These are phyloP conservation scores for Tetheella fluctuosa DNA, from an alignment of 2,888 invertebrate genomes.

Conservation along the genomic window DNA sequence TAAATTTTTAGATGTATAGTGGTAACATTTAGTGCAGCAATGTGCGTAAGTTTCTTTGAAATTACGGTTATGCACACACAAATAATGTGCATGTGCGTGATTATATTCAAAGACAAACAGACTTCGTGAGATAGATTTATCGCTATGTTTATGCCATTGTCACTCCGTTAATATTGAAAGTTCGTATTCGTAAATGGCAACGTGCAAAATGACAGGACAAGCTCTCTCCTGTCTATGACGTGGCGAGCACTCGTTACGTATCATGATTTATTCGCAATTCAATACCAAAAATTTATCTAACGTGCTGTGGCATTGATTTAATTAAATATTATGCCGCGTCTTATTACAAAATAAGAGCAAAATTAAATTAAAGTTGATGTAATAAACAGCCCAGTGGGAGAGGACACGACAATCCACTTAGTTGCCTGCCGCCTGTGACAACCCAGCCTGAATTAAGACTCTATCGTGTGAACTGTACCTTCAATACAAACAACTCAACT, in stretches of 20 bases:
- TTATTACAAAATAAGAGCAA: constrained; percentile 61
- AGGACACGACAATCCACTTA: constrained; percentile 69
- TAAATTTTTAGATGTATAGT: too few relatives aligned
- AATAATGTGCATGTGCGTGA: too few relatives aligned
- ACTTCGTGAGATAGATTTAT: too few relatives aligned
- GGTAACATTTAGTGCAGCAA: too few relatives aligned
- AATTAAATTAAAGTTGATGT: constrained; percentile 47
- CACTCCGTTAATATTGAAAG: neutral
- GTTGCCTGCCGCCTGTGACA: constrained; percentile 47
- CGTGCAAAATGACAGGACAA: constrained; percentile 21
- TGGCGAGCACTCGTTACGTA: constrained; percentile 41
- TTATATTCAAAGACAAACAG: too few relatives aligned
- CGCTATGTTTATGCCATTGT: neutral
- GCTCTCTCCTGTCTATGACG: constrained; percentile 53
- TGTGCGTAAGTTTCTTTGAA: too few relatives aligned
- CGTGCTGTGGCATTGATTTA: constrained; percentile 45
- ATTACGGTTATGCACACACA: too few relatives aligned
- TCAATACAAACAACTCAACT: constrained; percentile 40
- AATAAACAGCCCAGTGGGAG: constrained; percentile 59
- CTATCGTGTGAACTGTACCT: constrained; percentile 15
- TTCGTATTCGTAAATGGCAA: constrained; percentile 18
- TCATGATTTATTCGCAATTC: constrained; percentile 41
- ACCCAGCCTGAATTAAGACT: constrained; percentile 50
- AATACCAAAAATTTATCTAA: constrained; percentile 36
- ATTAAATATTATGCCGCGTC: constrained; percentile 50